A percentile compares a stretch with the other conserved stretches of the same genome.
Conservation (phyloP, 2,113 vertebrate species). For the Eclectus roratus region DNA sequence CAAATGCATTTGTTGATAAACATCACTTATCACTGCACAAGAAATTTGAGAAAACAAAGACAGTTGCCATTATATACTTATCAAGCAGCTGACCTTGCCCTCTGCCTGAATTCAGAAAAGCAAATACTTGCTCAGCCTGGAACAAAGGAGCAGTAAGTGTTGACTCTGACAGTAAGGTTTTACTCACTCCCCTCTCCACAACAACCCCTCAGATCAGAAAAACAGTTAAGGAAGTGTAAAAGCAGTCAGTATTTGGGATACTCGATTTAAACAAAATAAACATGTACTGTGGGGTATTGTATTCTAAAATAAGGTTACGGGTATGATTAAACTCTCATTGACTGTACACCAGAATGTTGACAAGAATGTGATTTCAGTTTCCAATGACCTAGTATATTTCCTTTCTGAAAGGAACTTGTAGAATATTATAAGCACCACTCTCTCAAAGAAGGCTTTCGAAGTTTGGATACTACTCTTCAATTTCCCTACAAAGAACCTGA, state of each 20-base stretch:
- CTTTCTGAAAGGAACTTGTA: constrained; percentile 84
- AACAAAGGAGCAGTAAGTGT: not conserved
- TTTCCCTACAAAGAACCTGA: constrained; percentile 90
- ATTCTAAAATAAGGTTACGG: not conserved
- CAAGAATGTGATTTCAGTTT: not conserved
- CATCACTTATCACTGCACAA: not conserved
- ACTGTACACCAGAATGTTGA: not conserved
- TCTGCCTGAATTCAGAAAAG: not conserved
- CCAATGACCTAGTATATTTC: not conserved
- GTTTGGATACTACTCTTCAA: constrained; percentile 92
- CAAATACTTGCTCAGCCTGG: not conserved
- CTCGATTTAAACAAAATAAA: not conserved
- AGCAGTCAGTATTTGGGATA: not conserved
- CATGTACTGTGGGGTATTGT: not conserved
- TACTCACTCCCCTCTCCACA: not conserved
- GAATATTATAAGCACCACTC: constrained; percentile 97
- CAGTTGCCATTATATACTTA: not conserved
- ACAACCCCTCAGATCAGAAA: not conserved
- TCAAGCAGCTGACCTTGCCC: constrained; percentile 20
- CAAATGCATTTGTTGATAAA: not conserved
- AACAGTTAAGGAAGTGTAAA: not conserved
- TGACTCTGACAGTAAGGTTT: not conserved
- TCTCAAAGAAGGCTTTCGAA: constrained; percentile 93
- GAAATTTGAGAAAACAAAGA: not conserved
- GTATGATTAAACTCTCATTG: not conserved